Percentiles rank a stretch among this genome's conserved stretches.
Evolutionary conservation across 2,113 vertebrate species (phyloP).

Genomic region (Brachyistius frenatus): DNA sequence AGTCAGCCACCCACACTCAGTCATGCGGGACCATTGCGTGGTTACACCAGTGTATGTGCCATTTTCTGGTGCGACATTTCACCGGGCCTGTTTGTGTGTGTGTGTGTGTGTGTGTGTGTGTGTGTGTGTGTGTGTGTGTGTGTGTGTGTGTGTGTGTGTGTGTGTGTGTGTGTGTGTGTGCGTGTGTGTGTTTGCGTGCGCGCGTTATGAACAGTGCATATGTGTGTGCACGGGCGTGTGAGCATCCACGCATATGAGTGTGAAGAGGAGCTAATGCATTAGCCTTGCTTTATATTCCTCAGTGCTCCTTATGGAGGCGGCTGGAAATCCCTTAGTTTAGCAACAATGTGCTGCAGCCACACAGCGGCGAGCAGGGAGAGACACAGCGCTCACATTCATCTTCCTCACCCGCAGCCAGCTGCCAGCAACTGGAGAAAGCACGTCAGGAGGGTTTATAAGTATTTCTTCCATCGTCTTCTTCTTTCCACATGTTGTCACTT

Average conservation of each 20-base stretch:
- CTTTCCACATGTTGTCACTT: constrained; percentile 17
- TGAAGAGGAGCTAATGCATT: constrained; percentile 55
- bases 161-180: constrained; percentile 15
- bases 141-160: constrained; percentile 19
- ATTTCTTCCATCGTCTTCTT: constrained; percentile 30
- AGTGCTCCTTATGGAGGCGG: constrained; percentile 38
- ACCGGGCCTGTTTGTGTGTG: background rate
- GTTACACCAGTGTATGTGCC: constrained; percentile 28
- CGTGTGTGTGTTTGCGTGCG: constrained; percentile 2
- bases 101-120: constrained; percentile 14
- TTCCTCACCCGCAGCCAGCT: constrained; percentile 58
- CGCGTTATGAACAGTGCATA: background rate
- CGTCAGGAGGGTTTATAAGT: constrained; percentile 47
- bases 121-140: constrained; percentile 4
- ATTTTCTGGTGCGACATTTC: constrained; percentile 53
- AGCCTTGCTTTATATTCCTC: constrained; percentile 53
- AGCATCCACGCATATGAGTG: constrained; percentile 19
- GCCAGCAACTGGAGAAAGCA: constrained; percentile 46
- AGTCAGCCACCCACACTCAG: constrained; percentile 65
- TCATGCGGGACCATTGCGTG: constrained; percentile 47
- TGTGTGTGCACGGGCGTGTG: constrained; percentile 3
- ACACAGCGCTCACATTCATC: constrained; percentile 60
- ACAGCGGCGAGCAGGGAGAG: constrained; percentile 45
- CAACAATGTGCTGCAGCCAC: constrained; percentile 52
- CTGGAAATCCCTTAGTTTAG: constrained; percentile 68